These are phyloP conservation scores for Harpagifer antarcticus DNA, from an alignment of 2,797 vertebrate species.

Conservation along the genomic window DNA sequence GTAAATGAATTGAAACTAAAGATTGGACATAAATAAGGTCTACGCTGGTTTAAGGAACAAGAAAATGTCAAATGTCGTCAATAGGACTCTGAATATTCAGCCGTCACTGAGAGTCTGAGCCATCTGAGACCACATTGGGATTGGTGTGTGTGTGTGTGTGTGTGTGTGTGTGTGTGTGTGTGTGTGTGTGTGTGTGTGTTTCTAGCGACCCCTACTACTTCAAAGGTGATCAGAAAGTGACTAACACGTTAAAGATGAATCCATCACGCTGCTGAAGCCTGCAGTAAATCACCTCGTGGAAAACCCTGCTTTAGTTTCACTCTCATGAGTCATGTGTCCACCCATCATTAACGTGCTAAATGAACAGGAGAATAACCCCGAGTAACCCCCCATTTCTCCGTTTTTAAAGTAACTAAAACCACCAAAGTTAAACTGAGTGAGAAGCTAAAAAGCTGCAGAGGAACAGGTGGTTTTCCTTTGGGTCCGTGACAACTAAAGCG, in stretches of 20 bases:
- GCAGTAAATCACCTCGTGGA: conserved; percentile 7
- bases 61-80: too few relatives aligned
- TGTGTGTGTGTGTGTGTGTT: too few relatives aligned
- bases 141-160: too few relatives aligned
- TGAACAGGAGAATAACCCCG: not conserved
- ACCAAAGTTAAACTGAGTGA: not conserved
- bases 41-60: too few relatives aligned
- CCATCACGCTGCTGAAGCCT: not conserved
- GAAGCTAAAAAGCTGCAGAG: conserved; percentile 2
- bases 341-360: conserved; percentile 25
- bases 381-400: not conserved
- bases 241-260: not conserved
- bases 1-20: too few relatives aligned
- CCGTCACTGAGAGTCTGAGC: too few relatives aligned
- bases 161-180: too few relatives aligned
- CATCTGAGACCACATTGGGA: too few relatives aligned
- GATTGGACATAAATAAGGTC: too few relatives aligned
- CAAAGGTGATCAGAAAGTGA: too few relatives aligned
- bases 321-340: conserved; percentile 28
- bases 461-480: conserved; percentile 24
- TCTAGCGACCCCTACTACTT: too few relatives aligned
- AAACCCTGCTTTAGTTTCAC: not conserved
- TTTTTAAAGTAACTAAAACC: not conserved
- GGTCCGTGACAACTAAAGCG: not conserved
- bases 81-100: too few relatives aligned